Base-by-base conservation (phyloP, 2,888 invertebrate genomes). In the Meghimatium bilineatum region DNA sequence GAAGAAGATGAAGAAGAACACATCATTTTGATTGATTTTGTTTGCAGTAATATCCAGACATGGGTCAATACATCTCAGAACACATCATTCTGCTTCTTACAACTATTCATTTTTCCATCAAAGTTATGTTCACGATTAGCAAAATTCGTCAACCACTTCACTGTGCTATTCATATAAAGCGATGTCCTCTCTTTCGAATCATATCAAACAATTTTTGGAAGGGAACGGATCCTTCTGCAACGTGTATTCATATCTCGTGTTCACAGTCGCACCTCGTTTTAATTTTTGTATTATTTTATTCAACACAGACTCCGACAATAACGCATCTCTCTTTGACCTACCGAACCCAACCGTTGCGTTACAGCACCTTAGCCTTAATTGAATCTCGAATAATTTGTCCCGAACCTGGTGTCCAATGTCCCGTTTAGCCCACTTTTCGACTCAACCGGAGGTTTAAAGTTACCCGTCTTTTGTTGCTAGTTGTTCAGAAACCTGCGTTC, bases 331-430 rank as follows among this genome's bases (percentile, higher is more conserved):
- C 66, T 66, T 44, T 72, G 44, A 72, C 72, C 44, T 44, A 44
- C 5, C 72, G 38, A 20, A 72, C 44, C 29, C 44, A 38, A 72
- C 10, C 38, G 72, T 23, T 52, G 5, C 74, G 36, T 29, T 74
- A n/a, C 74, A 32, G 29, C 74, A 32, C 14, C 74, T 74, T 44
- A 74, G 52, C 29, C 49, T 49, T 74, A 74, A 74, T 49, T 49
- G 74, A 49, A 74, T 17, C 74, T 52, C 29, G 10, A 10, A 71
- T 38, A 71, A 36, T 26, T 38, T 38, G 17, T 52, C 38, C 44
- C 29, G 20, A 44, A 74, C 49, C 52, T 32, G 49, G 52, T 38
- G 74, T 74, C 74, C 52, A 44, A 74, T 49, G 20, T 74, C 49
- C 38, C 44, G 44, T 6, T 44, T 72, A 38, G 26, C 38, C 36